phyloP scores from a whole-genome alignment of 2,888 invertebrate species.

The Yponomeuta plumbellus region DNA sequence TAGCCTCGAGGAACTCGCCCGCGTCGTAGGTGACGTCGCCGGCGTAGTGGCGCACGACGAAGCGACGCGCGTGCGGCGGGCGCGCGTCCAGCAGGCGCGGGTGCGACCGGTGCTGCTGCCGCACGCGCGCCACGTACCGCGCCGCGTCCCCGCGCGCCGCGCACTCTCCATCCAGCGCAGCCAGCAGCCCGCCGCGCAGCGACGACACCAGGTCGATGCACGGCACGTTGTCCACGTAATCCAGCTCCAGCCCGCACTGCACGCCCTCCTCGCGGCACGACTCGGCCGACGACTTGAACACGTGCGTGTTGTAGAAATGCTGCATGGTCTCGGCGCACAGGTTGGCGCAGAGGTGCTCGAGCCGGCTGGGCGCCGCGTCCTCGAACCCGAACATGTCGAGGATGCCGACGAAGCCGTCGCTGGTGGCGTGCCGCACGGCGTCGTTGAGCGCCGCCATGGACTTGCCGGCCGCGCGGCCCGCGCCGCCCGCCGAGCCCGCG shows the following conservation, averaged over 20 bases:
- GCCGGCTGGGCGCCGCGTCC: constrained; percentile 90
- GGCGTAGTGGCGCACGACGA: constrained; percentile 92
- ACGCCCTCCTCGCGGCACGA: constrained; percentile 96
- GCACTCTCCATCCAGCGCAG: constrained; percentile 94
- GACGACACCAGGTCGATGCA: constrained; percentile 97
- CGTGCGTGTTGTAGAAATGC: constrained; percentile 97
- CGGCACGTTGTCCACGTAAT: constrained; percentile 96
- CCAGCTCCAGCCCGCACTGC: constrained; percentile 91
- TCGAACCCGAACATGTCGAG: constrained; percentile 98
- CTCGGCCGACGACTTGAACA: constrained; percentile 95
- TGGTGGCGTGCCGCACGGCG: constrained; percentile 92
- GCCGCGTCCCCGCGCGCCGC: constrained; percentile 86
- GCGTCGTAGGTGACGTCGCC: constrained; percentile 90
- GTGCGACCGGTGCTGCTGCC: constrained; percentile 88
- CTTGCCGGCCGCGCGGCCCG: constrained; percentile 84
- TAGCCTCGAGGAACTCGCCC: constrained; percentile 91
- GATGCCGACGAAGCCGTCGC: constrained; percentile 95
- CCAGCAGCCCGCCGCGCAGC: constrained; percentile 91
- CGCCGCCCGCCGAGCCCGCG: constrained; percentile 86
- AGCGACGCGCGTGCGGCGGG: constrained; percentile 86
- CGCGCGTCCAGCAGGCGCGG: constrained; percentile 87
- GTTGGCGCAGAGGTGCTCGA: constrained; percentile 96
- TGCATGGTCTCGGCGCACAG: constrained; percentile 98
- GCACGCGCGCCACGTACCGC: constrained; percentile 76
- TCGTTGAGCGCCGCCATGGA: constrained; percentile 95